phyloP scores from a whole-genome alignment of 2,888 invertebrate genomes.

The Chironomus riparius region DNA sequence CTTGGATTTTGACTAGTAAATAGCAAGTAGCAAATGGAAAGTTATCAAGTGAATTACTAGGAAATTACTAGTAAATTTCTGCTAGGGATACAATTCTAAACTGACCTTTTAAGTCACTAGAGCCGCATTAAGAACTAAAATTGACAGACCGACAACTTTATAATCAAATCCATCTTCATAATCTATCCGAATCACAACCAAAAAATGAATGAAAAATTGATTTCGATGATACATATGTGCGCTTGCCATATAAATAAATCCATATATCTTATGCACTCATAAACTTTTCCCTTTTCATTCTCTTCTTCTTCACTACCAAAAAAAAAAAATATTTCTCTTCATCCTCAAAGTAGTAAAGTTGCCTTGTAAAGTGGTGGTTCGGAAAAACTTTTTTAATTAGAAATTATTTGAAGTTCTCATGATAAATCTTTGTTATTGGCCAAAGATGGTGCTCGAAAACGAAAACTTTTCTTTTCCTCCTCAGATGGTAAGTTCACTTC shows the following conservation, averaged over 20 bases:
- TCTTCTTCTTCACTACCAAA: background rate
- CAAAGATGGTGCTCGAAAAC: slow-evolving; percentile 7
- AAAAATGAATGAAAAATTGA: slow-evolving; percentile 1
- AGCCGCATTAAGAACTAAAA: too few relatives aligned
- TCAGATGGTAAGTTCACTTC: background rate
- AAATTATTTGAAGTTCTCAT: slow-evolving; percentile 19
- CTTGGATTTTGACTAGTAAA: too few relatives aligned
- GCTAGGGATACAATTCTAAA: too few relatives aligned
- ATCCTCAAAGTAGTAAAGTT: background rate
- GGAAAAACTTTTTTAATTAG: slow-evolving; percentile 25
- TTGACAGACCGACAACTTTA: background rate
- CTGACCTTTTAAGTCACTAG: too few relatives aligned
- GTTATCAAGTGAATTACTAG: too few relatives aligned
- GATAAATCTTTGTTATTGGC: slow-evolving; percentile 19
- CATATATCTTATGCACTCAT: background rate
- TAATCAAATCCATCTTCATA: background rate
- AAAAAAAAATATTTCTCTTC: background rate
- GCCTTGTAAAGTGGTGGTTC: background rate
- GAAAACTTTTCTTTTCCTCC: background rate
- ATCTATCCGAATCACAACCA: background rate
- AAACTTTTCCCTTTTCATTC: background rate
- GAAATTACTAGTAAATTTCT: too few relatives aligned
- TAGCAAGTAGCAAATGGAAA: too few relatives aligned
- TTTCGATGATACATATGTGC: slow-evolving; percentile 17
- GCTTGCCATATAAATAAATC: background rate